phyloP scores from a whole-genome alignment of 2,888 invertebrate genomes.

The Caenorhabditis angaria region DNA sequence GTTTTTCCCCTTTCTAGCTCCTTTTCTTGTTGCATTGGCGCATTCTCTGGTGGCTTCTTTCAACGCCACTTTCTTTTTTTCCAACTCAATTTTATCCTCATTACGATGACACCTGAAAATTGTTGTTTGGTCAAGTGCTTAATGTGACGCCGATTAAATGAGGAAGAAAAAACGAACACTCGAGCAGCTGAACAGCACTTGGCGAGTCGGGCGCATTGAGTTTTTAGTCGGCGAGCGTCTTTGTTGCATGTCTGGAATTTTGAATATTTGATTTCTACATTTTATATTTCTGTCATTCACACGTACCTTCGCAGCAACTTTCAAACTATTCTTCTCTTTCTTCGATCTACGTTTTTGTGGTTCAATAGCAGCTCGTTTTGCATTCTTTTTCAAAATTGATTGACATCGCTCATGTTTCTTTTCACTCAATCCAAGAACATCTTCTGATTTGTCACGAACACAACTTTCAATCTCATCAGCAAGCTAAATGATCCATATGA shows the following conservation, averaged over 20 bases:
- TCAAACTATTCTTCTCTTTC: conserved; percentile 46
- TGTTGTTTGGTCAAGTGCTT: not conserved
- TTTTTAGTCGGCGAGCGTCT: conserved; percentile 47
- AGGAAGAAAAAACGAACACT: conserved; percentile 33
- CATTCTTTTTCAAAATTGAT: conserved; percentile 42
- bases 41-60: conserved; percentile 44
- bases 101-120: conserved; percentile 42
- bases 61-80: conserved; percentile 40
- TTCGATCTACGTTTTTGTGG: conserved; percentile 38
- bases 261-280: conserved; percentile 4
- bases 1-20: conserved; percentile 12
- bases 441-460: conserved; percentile 29
- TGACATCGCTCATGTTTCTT: conserved; percentile 43
- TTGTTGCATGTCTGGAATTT: conserved; percentile 50
- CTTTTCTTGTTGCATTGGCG: conserved; percentile 16
- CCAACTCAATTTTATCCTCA: conserved; percentile 39
- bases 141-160: not conserved
- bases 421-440: conserved; percentile 23
- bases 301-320: conserved; percentile 33
- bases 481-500: conserved; percentile 13
- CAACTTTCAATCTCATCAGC: conserved; percentile 39
- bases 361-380: conserved; percentile 38
- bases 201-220: conserved; percentile 50
- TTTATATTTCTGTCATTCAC: not conserved
- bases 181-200: conserved; percentile 51